Percentiles rank a stretch among this genome's conserved stretches.
phyloP scores from a whole-genome alignment of 2,113 vertebrate species.

The Phrynocephalus versicolor region DNA sequence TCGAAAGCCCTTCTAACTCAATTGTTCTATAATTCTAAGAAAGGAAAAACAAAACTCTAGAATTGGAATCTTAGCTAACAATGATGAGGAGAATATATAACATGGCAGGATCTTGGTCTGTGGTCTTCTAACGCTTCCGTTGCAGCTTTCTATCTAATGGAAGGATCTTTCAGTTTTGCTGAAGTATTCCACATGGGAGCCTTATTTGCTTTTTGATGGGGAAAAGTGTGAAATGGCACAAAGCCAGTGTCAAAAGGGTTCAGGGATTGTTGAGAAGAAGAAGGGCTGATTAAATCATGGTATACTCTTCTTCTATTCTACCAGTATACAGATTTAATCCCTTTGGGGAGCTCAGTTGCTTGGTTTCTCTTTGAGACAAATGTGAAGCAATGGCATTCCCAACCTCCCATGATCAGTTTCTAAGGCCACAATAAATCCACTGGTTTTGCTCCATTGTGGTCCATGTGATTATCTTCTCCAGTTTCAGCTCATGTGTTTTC shows the following conservation, averaged over 20 bases:
- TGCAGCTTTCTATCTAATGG: not conserved
- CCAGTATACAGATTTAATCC: conserved; percentile 41
- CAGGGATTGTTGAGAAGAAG: conserved; percentile 15
- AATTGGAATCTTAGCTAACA: no score
- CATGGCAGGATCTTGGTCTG: no score
- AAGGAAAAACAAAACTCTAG: no score
- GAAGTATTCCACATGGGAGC: not conserved
- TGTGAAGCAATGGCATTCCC: not conserved
- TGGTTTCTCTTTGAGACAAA: conserved; percentile 25
- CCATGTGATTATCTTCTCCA: conserved; percentile 19
- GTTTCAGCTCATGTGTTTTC: not conserved
- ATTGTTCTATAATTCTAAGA: no score
- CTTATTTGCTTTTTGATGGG: not conserved
- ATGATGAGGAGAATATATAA: no score
- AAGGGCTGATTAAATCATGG: conserved; percentile 18
- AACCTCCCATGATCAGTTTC: not conserved
- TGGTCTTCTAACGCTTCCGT: no score
- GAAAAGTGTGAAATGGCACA: not conserved
- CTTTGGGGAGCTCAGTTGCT: conserved; percentile 24
- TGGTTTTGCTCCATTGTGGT: not conserved
- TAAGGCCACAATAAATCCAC: conserved; percentile 22
- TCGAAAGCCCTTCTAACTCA: no score
- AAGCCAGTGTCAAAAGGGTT: conserved; percentile 14
- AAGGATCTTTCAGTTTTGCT: not conserved
- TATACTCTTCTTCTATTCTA: conserved; percentile 37